A percentile compares a stretch with the other conserved stretches of the same genome.
phyloP scores from a whole-genome alignment of 2,113 vertebrate genomes.

The Cyphotilapia sp. region DNA sequence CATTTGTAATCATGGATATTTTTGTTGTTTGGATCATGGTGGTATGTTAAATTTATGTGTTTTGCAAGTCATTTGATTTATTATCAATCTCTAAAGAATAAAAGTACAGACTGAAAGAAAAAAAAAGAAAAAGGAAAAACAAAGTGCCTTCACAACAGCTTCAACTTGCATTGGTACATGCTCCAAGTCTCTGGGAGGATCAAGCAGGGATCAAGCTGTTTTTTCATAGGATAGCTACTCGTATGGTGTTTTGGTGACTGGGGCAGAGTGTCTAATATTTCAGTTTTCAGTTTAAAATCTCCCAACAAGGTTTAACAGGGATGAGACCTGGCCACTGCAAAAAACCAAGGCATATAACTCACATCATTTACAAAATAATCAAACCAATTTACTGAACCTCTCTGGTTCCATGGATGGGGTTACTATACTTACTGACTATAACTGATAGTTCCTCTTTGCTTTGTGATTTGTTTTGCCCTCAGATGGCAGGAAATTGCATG shows the following conservation, averaged over 20 bases:
- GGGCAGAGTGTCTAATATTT: not conserved
- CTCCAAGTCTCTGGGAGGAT: not conserved
- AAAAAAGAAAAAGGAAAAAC: not conserved
- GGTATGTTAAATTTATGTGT: not conserved
- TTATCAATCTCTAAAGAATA: not conserved
- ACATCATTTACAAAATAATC: not conserved
- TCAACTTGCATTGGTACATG: not conserved
- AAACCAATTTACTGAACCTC: not conserved
- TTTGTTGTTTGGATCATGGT: not conserved
- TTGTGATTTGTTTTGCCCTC: not conserved
- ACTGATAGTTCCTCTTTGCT: not conserved
- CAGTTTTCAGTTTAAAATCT: not conserved
- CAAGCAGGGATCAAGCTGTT: not conserved
- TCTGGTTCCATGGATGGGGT: not conserved
- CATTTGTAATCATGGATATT: not conserved
- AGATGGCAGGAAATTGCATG: not conserved
- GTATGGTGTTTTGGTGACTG: not conserved
- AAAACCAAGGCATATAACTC: not conserved
- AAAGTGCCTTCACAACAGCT: not conserved
- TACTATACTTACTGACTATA: not conserved
- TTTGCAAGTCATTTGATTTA: not conserved
- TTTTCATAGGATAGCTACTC: not conserved
- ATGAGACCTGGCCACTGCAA: not conserved
- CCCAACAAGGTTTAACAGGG: not conserved
- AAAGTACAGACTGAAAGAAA: not conserved